These are phyloP conservation scores for Graptemys geographica DNA, from an alignment of 2,797 vertebrate genomes.

Conservation along the genomic window DNA sequence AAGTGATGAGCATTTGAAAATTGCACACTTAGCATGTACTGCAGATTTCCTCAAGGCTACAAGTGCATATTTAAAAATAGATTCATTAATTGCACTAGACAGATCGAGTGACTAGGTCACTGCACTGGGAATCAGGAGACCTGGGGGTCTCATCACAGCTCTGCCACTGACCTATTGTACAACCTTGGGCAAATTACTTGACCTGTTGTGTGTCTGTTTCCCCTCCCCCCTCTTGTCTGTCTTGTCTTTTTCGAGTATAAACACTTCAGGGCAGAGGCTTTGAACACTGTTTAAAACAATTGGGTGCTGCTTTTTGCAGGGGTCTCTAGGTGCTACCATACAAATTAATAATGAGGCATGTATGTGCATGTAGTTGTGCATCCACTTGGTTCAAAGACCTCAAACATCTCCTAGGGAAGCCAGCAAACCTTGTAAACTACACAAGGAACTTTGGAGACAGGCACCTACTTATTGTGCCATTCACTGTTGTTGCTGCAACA, in stretches of 20 bases:
- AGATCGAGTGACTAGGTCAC: neutral
- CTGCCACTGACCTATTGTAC: neutral
- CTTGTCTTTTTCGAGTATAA: neutral
- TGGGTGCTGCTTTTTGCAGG: neutral
- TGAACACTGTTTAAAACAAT: neutral
- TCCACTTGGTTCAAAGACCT: neutral
- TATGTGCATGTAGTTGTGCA: neutral
- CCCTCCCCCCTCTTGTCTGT: neutral
- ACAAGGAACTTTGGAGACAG: neutral
- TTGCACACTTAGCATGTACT: neutral
- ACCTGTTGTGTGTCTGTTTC: neutral
- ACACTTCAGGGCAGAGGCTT: neutral
- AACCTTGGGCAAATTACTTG: neutral
- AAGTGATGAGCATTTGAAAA: neutral
- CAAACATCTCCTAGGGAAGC: neutral
- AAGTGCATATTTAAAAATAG: neutral
- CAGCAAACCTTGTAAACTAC: neutral
- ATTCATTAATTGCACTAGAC: neutral
- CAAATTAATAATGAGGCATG: neutral
- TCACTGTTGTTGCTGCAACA: neutral
- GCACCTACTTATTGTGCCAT: neutral
- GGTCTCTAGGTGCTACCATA: neutral
- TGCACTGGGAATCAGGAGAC: neutral
- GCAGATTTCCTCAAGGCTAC: neutral
- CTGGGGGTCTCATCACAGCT: fast-evolving